Conservation (phyloP, 2,888 invertebrate species). For the Palloptera scutellata region DNA sequence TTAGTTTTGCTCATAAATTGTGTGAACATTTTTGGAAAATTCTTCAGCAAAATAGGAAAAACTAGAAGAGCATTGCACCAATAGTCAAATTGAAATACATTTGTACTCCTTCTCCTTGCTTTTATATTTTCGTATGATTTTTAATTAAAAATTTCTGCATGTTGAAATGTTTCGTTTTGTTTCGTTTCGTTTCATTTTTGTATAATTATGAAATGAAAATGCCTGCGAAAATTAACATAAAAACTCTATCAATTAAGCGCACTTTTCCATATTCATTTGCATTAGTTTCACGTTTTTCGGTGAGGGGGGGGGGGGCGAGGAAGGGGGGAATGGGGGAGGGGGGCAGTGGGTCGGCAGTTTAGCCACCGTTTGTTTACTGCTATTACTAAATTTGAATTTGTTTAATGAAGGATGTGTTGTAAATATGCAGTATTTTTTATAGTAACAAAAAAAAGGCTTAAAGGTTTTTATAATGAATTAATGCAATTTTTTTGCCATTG, state of each 20-base stretch:
- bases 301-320: conserved; percentile 10
- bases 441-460: no score
- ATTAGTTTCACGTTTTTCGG: neutral
- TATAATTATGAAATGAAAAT: neutral
- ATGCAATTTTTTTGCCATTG: conserved; percentile 10
- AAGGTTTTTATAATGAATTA: no score
- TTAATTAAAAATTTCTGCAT: neutral
- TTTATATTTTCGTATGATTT: neutral
- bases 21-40: no score
- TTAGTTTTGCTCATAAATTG: no score
- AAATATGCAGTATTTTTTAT: no score
- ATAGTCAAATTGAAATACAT: no score
- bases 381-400: no score
- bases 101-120: neutral
- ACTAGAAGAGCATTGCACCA: no score
- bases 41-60: neutral
- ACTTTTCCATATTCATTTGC: neutral
- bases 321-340: no score
- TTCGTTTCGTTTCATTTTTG: conserved; percentile 3
- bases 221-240: neutral
- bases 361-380: no score
- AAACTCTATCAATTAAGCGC: neutral
- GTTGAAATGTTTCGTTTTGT: neutral
- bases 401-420: no score
- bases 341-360: no score